These are phyloP conservation scores for Plestiodon gilberti DNA, from an alignment of 2,113 vertebrate genomes.

Conservation along the genomic window DNA sequence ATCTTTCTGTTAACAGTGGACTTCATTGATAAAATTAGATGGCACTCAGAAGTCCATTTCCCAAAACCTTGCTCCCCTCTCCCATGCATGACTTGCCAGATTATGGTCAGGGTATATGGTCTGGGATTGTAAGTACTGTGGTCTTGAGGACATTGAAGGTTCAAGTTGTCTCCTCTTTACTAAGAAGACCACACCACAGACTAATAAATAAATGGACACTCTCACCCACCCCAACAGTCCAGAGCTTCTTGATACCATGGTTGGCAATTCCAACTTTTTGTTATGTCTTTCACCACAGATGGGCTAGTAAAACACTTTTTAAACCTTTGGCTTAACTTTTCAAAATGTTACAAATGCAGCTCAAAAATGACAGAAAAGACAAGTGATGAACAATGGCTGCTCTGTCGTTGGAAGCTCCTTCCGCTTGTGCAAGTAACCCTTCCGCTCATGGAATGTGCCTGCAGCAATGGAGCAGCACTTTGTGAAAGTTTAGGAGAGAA, in stretches of 20 bases:
- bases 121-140: neutral
- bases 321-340: neutral
- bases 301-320: neutral
- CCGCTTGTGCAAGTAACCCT: too few species aligned
- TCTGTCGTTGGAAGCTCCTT: too few species aligned
- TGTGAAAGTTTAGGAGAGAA: too few species aligned
- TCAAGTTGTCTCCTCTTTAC: neutral
- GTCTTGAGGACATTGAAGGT: too few species aligned
- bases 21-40: neutral
- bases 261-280: neutral
- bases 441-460: too few species aligned
- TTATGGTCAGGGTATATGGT: neutral
- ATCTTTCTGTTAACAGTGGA: neutral
- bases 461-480: too few species aligned
- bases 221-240: too few species aligned
- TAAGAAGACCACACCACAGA: neutral
- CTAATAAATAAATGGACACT: neutral
- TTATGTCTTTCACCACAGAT: neutral
- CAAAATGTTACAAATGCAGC: neutral
- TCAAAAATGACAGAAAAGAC: too few species aligned
- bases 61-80: neutral
- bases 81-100: neutral
- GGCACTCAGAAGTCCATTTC: neutral
- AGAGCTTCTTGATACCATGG: neutral
- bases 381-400: too few species aligned